Percentiles rank a stretch among this genome's conserved stretches.
Conservation (phyloP, 2,888 invertebrate genomes). For the Heliconius hortense region DNA sequence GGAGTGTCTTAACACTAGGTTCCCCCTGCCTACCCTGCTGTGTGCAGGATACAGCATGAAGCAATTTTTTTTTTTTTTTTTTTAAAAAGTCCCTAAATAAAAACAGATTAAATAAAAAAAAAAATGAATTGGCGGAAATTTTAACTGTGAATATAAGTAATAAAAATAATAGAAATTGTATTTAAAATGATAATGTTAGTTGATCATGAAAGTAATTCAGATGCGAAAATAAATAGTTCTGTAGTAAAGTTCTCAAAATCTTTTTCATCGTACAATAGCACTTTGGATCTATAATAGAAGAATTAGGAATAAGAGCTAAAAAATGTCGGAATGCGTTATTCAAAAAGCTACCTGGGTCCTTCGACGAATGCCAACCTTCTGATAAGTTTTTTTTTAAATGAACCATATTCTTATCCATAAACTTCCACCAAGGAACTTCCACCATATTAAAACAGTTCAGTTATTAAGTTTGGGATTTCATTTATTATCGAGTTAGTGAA, state of each 20-base stretch:
- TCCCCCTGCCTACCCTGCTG: no score
- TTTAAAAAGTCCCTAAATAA: no score
- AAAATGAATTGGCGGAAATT: no score
- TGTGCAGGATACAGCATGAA: no score
- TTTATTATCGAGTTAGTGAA: background rate
- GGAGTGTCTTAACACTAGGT: no score
- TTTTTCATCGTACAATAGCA: background rate
- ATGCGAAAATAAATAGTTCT: no score
- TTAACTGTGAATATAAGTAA: no score
- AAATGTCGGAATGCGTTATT: conserved; percentile 32
- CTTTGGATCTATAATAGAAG: background rate
- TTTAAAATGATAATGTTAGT: background rate
- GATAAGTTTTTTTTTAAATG: background rate
- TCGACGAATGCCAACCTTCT: conserved; percentile 28
- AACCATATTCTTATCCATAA: background rate
- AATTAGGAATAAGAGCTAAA: conserved; percentile 1
- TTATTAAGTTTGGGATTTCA: no score
- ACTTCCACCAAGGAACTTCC: background rate
- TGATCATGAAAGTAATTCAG: no score
- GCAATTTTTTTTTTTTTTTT: no score
- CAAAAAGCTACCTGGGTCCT: conserved; percentile 31
- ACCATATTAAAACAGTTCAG: background rate
- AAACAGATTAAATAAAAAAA: no score
- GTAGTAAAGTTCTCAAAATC: background rate
- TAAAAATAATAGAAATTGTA: no score